Conservation (phyloP, 2,797 vertebrate species). For the Micrastur ruficollis region DNA sequence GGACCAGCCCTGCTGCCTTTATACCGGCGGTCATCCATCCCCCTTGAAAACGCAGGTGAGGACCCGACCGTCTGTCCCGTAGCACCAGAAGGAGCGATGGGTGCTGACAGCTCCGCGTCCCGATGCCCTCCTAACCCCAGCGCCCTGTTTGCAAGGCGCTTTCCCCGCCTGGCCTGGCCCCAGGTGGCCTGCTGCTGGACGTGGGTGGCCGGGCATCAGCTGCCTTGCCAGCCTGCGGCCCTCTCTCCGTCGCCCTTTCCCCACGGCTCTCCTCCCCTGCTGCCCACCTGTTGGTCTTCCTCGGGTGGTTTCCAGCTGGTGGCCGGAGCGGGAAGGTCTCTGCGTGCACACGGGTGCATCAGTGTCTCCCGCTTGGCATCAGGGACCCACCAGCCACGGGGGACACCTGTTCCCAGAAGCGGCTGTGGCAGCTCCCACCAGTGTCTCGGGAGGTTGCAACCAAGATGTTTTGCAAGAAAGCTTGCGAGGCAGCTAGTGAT, state of each 20-base stretch:
- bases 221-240: neutral
- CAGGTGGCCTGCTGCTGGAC: neutral
- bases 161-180: neutral
- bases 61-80: accelerated
- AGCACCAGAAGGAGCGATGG: neutral
- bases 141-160: neutral
- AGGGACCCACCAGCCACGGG: accelerated
- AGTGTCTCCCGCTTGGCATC: neutral
- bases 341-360: no score
- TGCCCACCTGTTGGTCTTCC: neutral
- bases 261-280: neutral
- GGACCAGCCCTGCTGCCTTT: neutral
- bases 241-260: neutral
- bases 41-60: neutral
- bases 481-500: neutral
- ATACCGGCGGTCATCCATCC: neutral
- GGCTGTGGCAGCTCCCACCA: neutral
- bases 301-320: neutral
- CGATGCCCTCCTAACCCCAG: neutral
- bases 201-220: neutral
- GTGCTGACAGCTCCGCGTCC: neutral
- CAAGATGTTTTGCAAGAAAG: neutral
- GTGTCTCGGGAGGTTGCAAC: neutral
- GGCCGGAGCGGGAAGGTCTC: neutral
- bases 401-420: neutral